Conservation (phyloP, 2,888 invertebrate species). For the Esperia sulphurella region DNA sequence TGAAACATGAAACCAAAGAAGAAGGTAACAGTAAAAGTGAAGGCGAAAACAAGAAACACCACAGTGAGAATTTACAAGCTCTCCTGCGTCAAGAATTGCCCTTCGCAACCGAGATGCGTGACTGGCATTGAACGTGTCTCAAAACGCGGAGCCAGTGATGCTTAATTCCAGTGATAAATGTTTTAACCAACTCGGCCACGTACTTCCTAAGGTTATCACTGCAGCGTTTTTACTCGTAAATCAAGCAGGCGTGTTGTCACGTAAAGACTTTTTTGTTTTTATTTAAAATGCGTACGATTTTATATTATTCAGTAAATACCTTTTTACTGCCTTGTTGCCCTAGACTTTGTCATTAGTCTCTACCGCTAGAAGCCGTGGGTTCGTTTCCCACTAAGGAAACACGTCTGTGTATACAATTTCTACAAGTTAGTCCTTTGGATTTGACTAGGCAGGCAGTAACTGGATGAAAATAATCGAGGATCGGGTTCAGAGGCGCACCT, state of each 20-base stretch:
- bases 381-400: too few relatives aligned
- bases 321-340: background rate
- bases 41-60: background rate
- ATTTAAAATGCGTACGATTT: too few relatives aligned
- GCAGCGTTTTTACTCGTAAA: constrained; percentile 30
- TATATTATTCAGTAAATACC: background rate
- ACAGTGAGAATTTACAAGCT: background rate
- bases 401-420: too few relatives aligned
- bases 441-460: too few relatives aligned
- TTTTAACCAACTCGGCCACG: constrained; percentile 26
- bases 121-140: background rate
- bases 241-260: constrained; percentile 25
- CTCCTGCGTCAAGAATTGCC: background rate
- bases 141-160: background rate
- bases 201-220: constrained; percentile 36
- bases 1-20: too few relatives aligned
- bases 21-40: background rate
- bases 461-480: too few relatives aligned
- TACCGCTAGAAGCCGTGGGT: too few relatives aligned
- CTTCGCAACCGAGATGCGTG: background rate
- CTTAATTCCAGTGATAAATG: constrained; percentile 1
- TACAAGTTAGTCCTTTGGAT: too few relatives aligned
- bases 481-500: too few relatives aligned
- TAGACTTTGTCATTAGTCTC: too few relatives aligned
- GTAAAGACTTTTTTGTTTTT: constrained; percentile 1